A percentile compares a stretch with the other conserved stretches of the same genome.
Evolutionary conservation across 1,140 invertebrate genomes (phyloP).

Genomic region (Dreissena polymorpha): DNA sequence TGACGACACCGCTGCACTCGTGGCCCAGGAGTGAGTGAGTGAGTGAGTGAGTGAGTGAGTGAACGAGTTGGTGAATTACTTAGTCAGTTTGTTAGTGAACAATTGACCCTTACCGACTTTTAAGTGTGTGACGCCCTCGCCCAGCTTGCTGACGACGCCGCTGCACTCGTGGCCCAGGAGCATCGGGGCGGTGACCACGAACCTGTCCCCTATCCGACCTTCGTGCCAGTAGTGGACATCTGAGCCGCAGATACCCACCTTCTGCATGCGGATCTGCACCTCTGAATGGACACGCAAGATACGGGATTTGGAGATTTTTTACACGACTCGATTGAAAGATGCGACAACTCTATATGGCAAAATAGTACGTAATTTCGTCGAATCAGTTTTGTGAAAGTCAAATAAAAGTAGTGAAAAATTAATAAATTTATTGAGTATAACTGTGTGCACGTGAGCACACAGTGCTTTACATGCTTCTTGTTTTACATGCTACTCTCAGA

Average conservation of each 20-base stretch:
- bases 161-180: conserved; percentile 76
- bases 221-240: conserved; percentile 94
- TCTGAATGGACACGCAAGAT: conserved; percentile 81
- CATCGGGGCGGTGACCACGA: conserved; percentile 72
- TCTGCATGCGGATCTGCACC: conserved; percentile 92
- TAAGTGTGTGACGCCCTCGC: conserved; percentile 71
- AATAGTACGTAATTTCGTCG: too few relatives aligned
- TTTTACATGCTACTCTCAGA: too few relatives aligned
- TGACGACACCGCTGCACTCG: conserved; percentile 74
- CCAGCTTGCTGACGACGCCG: conserved; percentile 78
- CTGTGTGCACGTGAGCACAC: too few relatives aligned
- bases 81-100: too few relatives aligned
- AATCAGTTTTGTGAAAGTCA: too few relatives aligned
- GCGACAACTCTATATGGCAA: background rate
- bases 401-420: too few relatives aligned
- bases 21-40: conserved; percentile 76
- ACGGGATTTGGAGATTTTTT: background rate
- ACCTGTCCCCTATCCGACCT: conserved; percentile 84
- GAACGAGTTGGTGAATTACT: too few relatives aligned
- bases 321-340: background rate
- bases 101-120: conserved; percentile 67
- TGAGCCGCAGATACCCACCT: conserved; percentile 97
- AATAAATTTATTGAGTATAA: too few relatives aligned
- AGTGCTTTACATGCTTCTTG: too few relatives aligned
- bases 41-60: too few relatives aligned